Evolutionary conservation across 1,140 invertebrate genomes (phyloP).

Genomic region (Rhagoletis pomonella): DNA sequence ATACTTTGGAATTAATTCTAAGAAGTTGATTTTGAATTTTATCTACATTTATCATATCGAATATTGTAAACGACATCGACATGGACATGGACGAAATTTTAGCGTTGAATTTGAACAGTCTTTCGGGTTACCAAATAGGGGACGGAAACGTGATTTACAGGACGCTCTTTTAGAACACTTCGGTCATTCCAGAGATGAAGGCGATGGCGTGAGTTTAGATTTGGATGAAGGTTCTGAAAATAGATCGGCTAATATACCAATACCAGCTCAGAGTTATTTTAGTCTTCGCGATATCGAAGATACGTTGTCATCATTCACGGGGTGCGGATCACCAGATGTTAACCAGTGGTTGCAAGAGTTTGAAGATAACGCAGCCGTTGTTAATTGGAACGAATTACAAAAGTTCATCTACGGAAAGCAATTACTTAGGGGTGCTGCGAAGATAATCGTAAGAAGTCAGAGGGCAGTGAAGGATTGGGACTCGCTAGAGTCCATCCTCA

Average conservation of each 20-base stretch:
- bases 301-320: slow-evolving; percentile 25
- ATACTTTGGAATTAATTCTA: no score
- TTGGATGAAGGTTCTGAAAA: no score
- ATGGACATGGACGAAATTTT: no score
- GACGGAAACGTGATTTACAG: no score
- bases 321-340: background rate
- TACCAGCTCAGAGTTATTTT: background rate
- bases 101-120: no score
- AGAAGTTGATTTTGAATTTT: no score
- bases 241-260: background rate
- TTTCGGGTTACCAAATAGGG: no score
- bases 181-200: no score
- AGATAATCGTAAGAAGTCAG: slow-evolving; percentile 46
- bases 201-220: no score
- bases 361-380: slow-evolving; percentile 13
- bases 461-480: background rate
- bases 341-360: slow-evolving; percentile 35
- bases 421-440: slow-evolving; percentile 51
- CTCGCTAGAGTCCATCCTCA: slow-evolving; percentile 1
- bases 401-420: slow-evolving; percentile 52
- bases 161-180: no score
- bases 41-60: no score
- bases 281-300: slow-evolving; percentile 45
- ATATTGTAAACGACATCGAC: no score
- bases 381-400: slow-evolving; percentile 37